Base-by-base conservation (phyloP, 2,113 vertebrate species). In the Pachypanchax playfairii region DNA sequence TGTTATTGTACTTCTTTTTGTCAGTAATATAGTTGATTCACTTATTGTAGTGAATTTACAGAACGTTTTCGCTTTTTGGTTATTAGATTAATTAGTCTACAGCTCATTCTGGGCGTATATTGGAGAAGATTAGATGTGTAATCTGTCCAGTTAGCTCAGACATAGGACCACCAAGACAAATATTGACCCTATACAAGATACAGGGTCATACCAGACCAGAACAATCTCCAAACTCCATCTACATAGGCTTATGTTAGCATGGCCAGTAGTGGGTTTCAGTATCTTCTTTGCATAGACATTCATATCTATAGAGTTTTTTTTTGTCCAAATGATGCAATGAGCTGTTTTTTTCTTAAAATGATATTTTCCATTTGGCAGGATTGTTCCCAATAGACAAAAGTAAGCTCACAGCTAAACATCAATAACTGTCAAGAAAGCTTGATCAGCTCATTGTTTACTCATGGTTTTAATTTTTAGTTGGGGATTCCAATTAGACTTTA, bases 231-330 rank as follows among this genome's bases (percentile, higher is more conserved):
- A 59, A 17, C 38, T 36, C 48, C 3, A 31, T 10, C 46, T 21
- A 33, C 78, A 75, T 75, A 70, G 67, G 75, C 70, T 67, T 18
- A n/a, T n/a, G 25, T 8, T 20, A 41, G 24, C 71, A 36, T 20
- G 36, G 70, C 31, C 54, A 65, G 28, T 25, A 2, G 18, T 13
- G 8, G 5, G 21, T 14, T 36, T 36, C 2, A 5, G 35, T 9
- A 33, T 2, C 31, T 33, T 33, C 31, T 9, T 11, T 8, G 7
- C 12, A 11, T n/a, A n/a, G n/a, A n/a, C n/a, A n/a, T n/a, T n/a
- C n/a, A n/a, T n/a, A n/a, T n/a, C n/a, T n/a, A n/a, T n/a, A n/a
- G n/a, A n/a, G n/a, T n/a, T n/a, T n/a, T n/a, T n/a, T n/a, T n/a
- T n/a, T n/a, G n/a, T n/a, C n/a, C n/a, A n/a, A n/a, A n/a, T n/a